Evolutionary conservation across 2,888 invertebrate species (phyloP).

Genomic region (Stenolophus ochropezus): DNA sequence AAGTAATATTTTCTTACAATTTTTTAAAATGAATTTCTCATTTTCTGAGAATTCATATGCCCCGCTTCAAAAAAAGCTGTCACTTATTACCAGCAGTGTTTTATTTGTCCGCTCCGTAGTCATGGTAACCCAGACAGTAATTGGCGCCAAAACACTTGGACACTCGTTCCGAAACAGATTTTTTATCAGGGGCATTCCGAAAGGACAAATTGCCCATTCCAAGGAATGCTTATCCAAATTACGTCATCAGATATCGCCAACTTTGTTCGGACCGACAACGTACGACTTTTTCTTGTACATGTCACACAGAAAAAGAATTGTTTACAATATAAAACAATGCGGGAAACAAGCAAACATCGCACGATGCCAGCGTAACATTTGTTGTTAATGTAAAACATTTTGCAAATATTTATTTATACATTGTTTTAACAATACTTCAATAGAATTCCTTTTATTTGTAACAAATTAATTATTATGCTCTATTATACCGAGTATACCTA

Average conservation of each 20-base stretch:
- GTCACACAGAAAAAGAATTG: not conserved
- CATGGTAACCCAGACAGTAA: slow-evolving; percentile 15
- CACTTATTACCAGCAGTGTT: not conserved
- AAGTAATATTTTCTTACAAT: not conserved
- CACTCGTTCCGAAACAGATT: slow-evolving; percentile 50
- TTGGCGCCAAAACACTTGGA: slow-evolving; percentile 58
- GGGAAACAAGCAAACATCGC: not conserved
- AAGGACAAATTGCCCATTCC: slow-evolving; percentile 53
- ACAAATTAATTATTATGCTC: too few relatives aligned
- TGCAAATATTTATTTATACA: not conserved
- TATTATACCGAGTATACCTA: too few relatives aligned
- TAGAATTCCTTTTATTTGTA: too few relatives aligned
- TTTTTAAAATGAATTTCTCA: not conserved
- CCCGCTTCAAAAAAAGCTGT: not conserved
- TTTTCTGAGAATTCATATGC: not conserved
- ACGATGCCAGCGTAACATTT: not conserved
- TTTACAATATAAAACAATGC: not conserved
- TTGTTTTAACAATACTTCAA: not conserved
- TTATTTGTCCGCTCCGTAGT: slow-evolving; percentile 11
- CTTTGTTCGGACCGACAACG: not conserved
- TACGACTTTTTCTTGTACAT: not conserved
- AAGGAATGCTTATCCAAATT: slow-evolving; percentile 53
- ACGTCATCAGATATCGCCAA: slow-evolving; percentile 54
- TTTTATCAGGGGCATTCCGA: slow-evolving; percentile 45
- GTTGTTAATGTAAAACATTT: not conserved